Evolutionary conservation across 1,140 invertebrate genomes (phyloP), one percentile per base, ranked within the genome.

Genomic region (Tetramorium alpestre): DNA sequence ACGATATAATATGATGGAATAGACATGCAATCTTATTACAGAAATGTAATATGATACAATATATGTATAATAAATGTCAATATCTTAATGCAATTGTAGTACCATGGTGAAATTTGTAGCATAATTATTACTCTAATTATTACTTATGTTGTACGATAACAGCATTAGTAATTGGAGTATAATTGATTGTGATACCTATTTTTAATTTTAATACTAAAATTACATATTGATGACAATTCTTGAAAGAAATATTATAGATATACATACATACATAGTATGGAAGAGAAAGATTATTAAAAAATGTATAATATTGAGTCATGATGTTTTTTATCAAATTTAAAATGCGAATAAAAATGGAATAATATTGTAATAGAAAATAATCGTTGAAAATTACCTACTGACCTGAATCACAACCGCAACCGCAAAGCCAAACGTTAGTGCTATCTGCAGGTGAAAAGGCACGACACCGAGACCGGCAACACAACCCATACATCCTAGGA

Each of bases 401-500:
- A 97, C 96, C 95, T 96, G 96, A 70, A 96, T 96, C 51, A 97
- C 95, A 22, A 97, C 95, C 91, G 97, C 96, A 54, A 98, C 96
- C 16, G 96, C 95, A n/a, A 98, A 94, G 28, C 97, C 97, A 93
- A 98, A 98, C 16, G 96, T 95, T 3, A 98, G 90, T 8, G 97
- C 94, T 47, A 96, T 96, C 92, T 97, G 96, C 6, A 97, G 95
- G 82, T 96, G 95, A 33, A 93, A 85, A 2, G 95, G 95, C 3
- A 88, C 67, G 10, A 86, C 62, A 7, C 92, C 95, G 0, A 93
- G 67, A 13, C 88, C 80, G 0, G 86, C 86, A 2, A 97, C 91
- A 75, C 97, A 97, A 3, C 97, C 97, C 88, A 97, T 97, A 92
- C 98, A 98, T 44, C 97, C 98, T 7, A 98, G 92, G 58, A 98